Evolutionary conservation across 1,140 invertebrate genomes (phyloP).

Genomic region (Saccostrea cuccullata): DNA sequence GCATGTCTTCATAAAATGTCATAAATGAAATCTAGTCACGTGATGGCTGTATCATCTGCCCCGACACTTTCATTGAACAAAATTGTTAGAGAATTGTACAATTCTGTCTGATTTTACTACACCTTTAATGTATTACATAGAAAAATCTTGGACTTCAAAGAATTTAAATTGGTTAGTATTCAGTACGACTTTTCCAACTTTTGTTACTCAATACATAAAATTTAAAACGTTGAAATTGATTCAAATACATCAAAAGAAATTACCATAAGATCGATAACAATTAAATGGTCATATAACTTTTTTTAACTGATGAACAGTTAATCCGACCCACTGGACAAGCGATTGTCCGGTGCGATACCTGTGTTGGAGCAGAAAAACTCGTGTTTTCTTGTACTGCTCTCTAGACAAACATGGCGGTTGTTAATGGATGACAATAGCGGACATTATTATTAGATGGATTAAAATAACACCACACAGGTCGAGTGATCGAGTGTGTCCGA

Average conservation of each 20-base stretch:
- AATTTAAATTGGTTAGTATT: constrained; percentile 25
- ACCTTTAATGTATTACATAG: neutral
- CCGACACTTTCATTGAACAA: constrained; percentile 19
- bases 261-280: neutral
- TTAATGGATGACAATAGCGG: constrained; percentile 36
- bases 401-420: constrained; percentile 17
- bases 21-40: constrained; percentile 54
- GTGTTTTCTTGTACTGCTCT: constrained; percentile 11
- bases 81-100: neutral
- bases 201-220: constrained; percentile 10
- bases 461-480: constrained; percentile 38
- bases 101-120: neutral
- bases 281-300: constrained; percentile 32
- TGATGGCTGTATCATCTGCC: constrained; percentile 41
- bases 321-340: constrained; percentile 20
- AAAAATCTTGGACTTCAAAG: neutral
- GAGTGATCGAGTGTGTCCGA: constrained; percentile 34
- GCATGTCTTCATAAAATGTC: constrained; percentile 60
- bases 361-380: constrained; percentile 21
- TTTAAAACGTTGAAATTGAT: neutral
- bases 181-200: neutral
- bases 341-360: constrained; percentile 26
- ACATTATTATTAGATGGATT: constrained; percentile 43
- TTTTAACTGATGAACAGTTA: constrained; percentile 36
- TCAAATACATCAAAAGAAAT: constrained; percentile 9